Percentiles rank a stretch among this genome's conserved stretches.
These are phyloP conservation scores for Lymantria dispar DNA, from an alignment of 2,888 invertebrate species.

Conservation along the genomic window DNA sequence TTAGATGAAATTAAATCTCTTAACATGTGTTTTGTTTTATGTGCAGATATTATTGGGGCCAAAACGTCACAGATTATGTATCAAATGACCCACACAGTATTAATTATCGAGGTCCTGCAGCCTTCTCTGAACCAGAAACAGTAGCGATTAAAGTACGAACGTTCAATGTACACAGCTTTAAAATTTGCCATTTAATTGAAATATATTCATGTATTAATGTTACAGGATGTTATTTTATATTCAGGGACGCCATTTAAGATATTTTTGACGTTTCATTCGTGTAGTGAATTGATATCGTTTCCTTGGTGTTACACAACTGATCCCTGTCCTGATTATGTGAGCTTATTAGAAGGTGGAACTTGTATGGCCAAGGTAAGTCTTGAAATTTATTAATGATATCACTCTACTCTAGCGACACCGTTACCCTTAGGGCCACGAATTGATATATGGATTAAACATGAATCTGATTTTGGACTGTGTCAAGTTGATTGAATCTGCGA, in stretches of 20 bases:
- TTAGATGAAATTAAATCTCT: no score
- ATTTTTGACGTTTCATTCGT: slow-evolving; percentile 66
- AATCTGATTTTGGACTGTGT: no score
- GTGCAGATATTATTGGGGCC: slow-evolving; percentile 58
- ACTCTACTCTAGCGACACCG: no score
- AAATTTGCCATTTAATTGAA: background rate
- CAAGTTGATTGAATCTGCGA: no score
- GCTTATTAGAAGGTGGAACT: slow-evolving; percentile 67
- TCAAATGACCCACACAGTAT: slow-evolving; percentile 58
- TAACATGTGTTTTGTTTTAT: no score
- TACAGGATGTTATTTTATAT: slow-evolving; percentile 69
- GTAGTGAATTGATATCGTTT: slow-evolving; percentile 68
- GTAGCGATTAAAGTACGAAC: slow-evolving; percentile 60
- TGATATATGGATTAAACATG: no score
- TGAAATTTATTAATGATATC: background rate
- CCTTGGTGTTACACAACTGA: slow-evolving; percentile 70
- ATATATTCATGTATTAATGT: slow-evolving; percentile 16
- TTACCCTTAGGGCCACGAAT: no score
- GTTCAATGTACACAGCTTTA: background rate
- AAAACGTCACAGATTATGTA: slow-evolving; percentile 32
- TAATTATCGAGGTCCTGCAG: slow-evolving; percentile 59
- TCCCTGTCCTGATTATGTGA: slow-evolving; percentile 69
- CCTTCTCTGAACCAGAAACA: slow-evolving; percentile 73
- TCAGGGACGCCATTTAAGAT: slow-evolving; percentile 69
- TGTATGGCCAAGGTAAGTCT: slow-evolving; percentile 63